These are phyloP conservation scores for Bombus sibiricus DNA, from an alignment of 1,140 invertebrate genomes.

Conservation along the genomic window DNA sequence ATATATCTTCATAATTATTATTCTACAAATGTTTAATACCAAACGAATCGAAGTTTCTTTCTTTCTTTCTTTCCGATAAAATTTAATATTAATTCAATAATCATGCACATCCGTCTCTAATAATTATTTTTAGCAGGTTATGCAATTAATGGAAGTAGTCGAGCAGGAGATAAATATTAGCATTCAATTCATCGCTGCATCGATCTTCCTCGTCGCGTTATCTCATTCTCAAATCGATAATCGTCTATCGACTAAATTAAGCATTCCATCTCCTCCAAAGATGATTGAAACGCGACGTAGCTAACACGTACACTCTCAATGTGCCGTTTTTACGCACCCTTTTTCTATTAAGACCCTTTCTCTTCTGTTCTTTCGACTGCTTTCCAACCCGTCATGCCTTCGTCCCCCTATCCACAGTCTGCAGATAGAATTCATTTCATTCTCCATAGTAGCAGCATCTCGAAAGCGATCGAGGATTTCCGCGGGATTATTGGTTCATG, in stretches of 20 bases:
- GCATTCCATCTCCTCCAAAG: neutral
- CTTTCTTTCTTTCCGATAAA: too few species aligned
- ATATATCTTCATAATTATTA: too few species aligned
- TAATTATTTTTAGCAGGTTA: neutral
- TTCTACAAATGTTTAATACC: too few species aligned
- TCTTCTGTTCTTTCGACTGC: neutral
- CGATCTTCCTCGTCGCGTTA: neutral
- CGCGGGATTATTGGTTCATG: constrained; percentile 67
- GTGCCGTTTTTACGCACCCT: constrained; percentile 24
- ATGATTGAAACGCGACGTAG: neutral
- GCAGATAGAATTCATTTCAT: constrained; percentile 40
- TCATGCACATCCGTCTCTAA: neutral
- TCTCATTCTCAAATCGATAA: neutral
- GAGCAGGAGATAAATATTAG: neutral
- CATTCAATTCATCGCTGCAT: neutral
- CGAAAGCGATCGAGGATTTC: constrained; percentile 61
- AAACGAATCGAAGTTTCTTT: too few species aligned
- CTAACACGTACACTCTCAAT: neutral
- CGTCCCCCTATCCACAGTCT: neutral
- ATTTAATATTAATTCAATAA: too few species aligned
- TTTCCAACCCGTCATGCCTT: neutral
- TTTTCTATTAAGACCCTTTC: constrained; percentile 50
- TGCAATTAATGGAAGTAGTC: neutral
- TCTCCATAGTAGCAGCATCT: constrained; percentile 17
- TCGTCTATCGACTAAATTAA: neutral